Conservation (phyloP, 2,888 invertebrate genomes). For the Dione juno region DNA sequence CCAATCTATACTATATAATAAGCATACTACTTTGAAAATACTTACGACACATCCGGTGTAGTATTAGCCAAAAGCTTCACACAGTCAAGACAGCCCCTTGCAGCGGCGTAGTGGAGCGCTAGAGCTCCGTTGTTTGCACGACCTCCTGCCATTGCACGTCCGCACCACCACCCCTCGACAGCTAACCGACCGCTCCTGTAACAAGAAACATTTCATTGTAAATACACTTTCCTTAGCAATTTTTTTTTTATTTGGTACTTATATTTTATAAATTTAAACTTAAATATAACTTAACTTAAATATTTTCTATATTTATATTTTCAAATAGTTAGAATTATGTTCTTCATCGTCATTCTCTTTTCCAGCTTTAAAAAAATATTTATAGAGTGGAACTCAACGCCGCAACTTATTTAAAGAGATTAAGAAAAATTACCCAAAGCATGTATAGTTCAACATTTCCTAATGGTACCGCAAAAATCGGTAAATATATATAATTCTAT, state of each 20-base stretch:
- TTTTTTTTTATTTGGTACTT: no score
- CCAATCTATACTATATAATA: no score
- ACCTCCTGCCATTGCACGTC: slow-evolving; percentile 76
- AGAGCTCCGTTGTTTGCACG: slow-evolving; percentile 87
- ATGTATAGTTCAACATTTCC: no score
- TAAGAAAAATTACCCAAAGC: no score
- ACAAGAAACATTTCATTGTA: slow-evolving; percentile 25
- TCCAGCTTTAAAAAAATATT: background rate
- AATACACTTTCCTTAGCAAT: no score
- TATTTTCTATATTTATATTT: no score
- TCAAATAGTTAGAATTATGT: no score
- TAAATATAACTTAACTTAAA: no score
- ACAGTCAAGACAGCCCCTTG: slow-evolving; percentile 93
- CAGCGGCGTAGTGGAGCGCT: slow-evolving; percentile 93
- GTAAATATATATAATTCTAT: no score
- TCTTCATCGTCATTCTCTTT: background rate
- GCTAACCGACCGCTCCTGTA: slow-evolving; percentile 77
- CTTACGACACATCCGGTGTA: slow-evolving; percentile 90
- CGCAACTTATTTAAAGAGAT: background rate
- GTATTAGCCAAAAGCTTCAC: slow-evolving; percentile 91
- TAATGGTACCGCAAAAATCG: no score
- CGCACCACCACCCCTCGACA: slow-evolving; percentile 80
- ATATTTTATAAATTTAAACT: no score
- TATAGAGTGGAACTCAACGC: background rate
- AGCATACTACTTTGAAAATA: slow-evolving; percentile 43